These are phyloP conservation scores for Nezara viridula DNA, from an alignment of 2,888 invertebrate genomes.

Conservation along the genomic window DNA sequence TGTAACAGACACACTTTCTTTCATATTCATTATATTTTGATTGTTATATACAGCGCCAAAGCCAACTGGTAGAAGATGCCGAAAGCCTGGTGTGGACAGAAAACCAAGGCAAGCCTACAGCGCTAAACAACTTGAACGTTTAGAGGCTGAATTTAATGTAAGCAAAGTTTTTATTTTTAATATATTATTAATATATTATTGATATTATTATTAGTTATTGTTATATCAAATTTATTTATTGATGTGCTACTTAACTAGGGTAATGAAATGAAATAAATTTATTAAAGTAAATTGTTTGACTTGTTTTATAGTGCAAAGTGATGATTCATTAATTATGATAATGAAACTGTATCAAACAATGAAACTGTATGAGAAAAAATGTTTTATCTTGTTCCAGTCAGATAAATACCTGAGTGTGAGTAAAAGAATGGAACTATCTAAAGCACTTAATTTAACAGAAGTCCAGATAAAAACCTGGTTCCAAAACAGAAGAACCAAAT, in stretches of 20 bases:
- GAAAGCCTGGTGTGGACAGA: conserved; percentile 90
- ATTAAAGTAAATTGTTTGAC: too few species aligned
- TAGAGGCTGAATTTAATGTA: conserved; percentile 94
- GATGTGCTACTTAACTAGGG: too few species aligned
- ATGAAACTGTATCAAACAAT: background rate
- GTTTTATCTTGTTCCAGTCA: conserved; percentile 71
- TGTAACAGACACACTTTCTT: too few species aligned
- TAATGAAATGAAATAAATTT: too few species aligned
- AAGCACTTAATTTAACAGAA: conserved; percentile 89
- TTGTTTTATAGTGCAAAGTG: too few species aligned
- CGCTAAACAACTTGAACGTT: conserved; percentile 89
- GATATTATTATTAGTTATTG: background rate
- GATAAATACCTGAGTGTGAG: conserved; percentile 97
- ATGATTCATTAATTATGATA: background rate
- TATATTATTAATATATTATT: background rate
- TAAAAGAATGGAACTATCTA: conserved; percentile 93
- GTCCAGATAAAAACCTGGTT: conserved; percentile 98
- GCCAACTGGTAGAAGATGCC: conserved; percentile 81
- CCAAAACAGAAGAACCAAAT: conserved; percentile 94
- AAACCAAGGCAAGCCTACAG: conserved; percentile 98
- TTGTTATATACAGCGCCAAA: conserved; percentile 78
- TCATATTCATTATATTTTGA: background rate
- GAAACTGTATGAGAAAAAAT: background rate
- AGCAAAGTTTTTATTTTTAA: conserved; percentile 54
- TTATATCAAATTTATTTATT: background rate